Conservation (phyloP, 2,113 vertebrate genomes). For the Pogona vitticeps region DNA sequence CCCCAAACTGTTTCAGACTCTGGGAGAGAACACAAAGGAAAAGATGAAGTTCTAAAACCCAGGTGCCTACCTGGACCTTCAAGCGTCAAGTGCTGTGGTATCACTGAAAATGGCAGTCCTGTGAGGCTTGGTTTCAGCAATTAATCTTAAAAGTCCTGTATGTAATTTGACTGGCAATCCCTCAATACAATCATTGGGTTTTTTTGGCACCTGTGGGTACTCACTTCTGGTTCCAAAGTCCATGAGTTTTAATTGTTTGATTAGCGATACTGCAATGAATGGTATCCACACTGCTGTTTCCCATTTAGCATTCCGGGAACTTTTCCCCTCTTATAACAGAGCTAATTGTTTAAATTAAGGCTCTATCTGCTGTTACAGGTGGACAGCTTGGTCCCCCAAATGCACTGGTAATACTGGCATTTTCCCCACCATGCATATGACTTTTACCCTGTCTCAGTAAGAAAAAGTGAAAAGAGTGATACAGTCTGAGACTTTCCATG, state of each 20-base stretch:
- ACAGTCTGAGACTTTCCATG: too few species aligned
- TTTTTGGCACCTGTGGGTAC: neutral
- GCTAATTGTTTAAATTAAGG: too few species aligned
- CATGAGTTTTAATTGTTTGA: neutral
- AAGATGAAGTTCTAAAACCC: too few species aligned
- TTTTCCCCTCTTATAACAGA: too few species aligned
- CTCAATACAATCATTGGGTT: neutral
- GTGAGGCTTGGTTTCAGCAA: neutral
- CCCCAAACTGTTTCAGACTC: neutral
- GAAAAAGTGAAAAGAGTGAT: too few species aligned
- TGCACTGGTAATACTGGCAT: too few species aligned
- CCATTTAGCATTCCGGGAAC: too few species aligned
- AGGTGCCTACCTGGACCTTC: neutral
- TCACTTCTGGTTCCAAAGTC: slow-evolving; percentile 7
- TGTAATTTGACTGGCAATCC: neutral
- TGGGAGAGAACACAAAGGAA: neutral
- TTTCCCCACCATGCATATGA: too few species aligned
- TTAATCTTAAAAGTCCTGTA: neutral
- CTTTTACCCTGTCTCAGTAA: too few species aligned
- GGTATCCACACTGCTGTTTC: neutral
- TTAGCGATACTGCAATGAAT: neutral
- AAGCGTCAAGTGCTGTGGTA: too few species aligned
- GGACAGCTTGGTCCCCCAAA: too few species aligned
- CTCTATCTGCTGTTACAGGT: too few species aligned
- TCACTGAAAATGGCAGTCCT: neutral